Evolutionary conservation across 2,797 vertebrate species (phyloP).

Genomic region (Epinephelus malabaricus): DNA sequence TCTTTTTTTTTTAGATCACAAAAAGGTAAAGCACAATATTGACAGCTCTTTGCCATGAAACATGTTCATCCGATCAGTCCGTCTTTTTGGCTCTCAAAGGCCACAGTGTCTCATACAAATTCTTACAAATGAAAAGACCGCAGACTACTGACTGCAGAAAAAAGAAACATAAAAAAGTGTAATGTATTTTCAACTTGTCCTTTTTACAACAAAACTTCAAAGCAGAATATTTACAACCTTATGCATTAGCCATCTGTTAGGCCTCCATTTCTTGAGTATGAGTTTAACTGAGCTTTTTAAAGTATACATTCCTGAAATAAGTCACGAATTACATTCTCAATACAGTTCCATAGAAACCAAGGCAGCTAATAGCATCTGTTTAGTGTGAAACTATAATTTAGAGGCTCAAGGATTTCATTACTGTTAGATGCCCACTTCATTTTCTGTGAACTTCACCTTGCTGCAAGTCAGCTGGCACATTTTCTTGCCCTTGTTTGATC

Average conservation of each 20-base stretch:
- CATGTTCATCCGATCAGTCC: neutral
- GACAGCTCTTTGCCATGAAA: neutral
- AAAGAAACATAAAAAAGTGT: too few relatives aligned
- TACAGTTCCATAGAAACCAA: neutral
- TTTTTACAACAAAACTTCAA: too few relatives aligned
- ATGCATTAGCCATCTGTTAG: too few relatives aligned
- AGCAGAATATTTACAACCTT: too few relatives aligned
- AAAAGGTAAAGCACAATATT: neutral
- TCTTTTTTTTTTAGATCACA: neutral
- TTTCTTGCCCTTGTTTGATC: constrained; percentile 24
- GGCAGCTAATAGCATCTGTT: neutral
- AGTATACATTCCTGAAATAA: too few relatives aligned
- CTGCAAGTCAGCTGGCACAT: neutral
- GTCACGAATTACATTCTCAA: neutral
- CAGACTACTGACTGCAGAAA: too few relatives aligned
- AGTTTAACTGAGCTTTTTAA: neutral
- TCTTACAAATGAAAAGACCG: too few relatives aligned
- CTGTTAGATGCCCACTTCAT: neutral
- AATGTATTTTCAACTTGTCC: too few relatives aligned
- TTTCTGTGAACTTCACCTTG: neutral
- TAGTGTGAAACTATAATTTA: neutral
- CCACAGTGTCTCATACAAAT: too few relatives aligned
- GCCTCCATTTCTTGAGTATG: neutral
- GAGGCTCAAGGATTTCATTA: neutral
- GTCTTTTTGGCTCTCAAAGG: neutral